phyloP scores from a whole-genome alignment of 2,113 vertebrate species.

The Pseudorectes ferrugineus region DNA sequence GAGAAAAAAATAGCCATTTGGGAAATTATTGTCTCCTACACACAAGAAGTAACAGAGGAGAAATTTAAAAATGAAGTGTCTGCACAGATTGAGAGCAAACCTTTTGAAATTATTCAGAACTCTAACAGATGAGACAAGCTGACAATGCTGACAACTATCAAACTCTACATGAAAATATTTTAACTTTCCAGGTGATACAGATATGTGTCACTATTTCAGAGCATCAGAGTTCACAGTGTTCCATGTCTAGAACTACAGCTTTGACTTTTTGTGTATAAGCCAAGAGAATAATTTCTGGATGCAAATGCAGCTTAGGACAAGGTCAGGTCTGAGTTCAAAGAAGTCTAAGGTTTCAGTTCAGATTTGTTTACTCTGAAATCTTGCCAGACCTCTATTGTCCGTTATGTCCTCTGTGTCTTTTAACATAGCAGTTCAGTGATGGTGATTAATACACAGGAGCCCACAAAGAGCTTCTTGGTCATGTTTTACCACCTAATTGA shows the following conservation, averaged over 20 bases:
- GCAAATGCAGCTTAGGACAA: neutral
- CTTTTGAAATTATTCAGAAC: neutral
- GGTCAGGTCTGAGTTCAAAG: constrained; percentile 9
- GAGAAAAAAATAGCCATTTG: neutral
- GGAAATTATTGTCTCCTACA: neutral
- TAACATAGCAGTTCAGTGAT: neutral
- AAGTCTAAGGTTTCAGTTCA: neutral
- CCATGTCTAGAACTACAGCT: neutral
- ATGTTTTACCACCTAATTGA: neutral
- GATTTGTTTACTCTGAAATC: constrained; percentile 17
- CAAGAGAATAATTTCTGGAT: neutral
- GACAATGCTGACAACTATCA: neutral
- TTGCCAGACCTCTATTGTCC: neutral
- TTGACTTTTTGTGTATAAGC: neutral
- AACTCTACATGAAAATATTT: neutral
- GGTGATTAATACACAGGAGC: neutral
- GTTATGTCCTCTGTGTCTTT: neutral
- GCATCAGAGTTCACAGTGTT: neutral
- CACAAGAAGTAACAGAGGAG: neutral
- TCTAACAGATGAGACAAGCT: neutral
- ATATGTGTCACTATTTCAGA: neutral
- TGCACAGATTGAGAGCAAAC: constrained; percentile 18
- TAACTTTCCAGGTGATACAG: neutral
- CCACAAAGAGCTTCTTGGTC: neutral
- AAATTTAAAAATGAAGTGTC: neutral